A percentile compares a stretch with the other conserved stretches of the same genome.
Conservation (phyloP, 1,140 invertebrate genomes). For the Popillia japonica region DNA sequence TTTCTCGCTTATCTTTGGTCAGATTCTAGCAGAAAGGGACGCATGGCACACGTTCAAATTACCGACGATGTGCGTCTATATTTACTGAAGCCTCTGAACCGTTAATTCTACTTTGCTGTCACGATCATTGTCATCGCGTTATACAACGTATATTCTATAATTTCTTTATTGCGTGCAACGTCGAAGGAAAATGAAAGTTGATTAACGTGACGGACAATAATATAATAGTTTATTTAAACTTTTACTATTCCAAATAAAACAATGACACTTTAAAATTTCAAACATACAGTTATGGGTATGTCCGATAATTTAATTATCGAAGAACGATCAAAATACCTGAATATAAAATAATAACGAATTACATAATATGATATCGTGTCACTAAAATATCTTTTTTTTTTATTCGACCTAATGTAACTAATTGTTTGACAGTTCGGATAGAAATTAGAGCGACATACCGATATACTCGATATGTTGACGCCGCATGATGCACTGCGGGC, state of each 20-base stretch:
- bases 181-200: constrained; percentile 9
- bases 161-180: neutral
- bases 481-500: constrained; percentile 31
- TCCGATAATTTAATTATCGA: too few species aligned
- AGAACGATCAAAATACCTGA: too few species aligned
- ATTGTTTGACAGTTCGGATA: neutral
- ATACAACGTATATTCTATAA: neutral
- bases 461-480: constrained; percentile 24
- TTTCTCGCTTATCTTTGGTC: constrained; percentile 25
- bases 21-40: constrained; percentile 11
- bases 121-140: constrained; percentile 23
- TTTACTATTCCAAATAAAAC: neutral
- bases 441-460: constrained; percentile 19
- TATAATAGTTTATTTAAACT: neutral
- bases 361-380: too few species aligned
- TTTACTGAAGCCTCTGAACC: constrained; percentile 6
- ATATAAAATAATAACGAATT: too few species aligned
- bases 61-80: constrained; percentile 6
- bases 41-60: constrained; percentile 31
- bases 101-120: neutral
- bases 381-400: too few species aligned
- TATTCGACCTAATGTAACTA: too few species aligned
- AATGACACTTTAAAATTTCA: neutral
- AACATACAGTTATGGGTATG: too few species aligned
- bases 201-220: neutral